A percentile compares a stretch with the other conserved stretches of the same genome.
These are phyloP conservation scores for Hexactinellida sp. DNA, from an alignment of 37 sponge, comb jelly and placozoan species.

Conservation along the genomic window DNA sequence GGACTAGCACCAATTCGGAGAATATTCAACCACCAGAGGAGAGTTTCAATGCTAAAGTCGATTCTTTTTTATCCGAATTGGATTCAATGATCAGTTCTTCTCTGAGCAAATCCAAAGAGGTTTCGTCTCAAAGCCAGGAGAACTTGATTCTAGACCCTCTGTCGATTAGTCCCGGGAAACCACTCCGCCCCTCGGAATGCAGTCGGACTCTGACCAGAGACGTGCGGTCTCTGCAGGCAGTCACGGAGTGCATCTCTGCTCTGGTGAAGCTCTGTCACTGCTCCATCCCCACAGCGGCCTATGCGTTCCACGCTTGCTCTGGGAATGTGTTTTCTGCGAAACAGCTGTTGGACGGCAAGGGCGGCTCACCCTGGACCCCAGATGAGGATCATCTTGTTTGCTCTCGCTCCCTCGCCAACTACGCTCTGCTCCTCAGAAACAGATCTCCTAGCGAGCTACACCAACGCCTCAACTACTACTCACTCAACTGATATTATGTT, in stretches of 20 bases:
- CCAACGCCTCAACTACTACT: not conserved
- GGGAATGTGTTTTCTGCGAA: not conserved
- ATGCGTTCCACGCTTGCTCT: not conserved
- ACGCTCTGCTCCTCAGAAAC: not conserved
- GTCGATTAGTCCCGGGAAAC: not conserved
- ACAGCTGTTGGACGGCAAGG: conserved; percentile 13
- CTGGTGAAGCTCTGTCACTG: not conserved
- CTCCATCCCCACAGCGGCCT: not conserved
- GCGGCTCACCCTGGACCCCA: not conserved
- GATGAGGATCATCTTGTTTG: not conserved
- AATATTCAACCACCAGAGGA: not conserved
- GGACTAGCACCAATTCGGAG: not conserved
- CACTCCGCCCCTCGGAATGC: not conserved
- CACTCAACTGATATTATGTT: not conserved
- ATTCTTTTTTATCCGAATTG: not conserved
- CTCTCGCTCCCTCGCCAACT: not conserved
- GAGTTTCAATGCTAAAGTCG: not conserved
- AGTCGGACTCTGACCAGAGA: not conserved
- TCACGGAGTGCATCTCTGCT: not conserved
- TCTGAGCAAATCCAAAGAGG: not conserved
- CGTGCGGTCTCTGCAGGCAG: not conserved
- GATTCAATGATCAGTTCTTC: not conserved
- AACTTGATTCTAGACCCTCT: not conserved
- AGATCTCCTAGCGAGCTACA: not conserved
- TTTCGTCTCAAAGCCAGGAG: not conserved